Base-by-base conservation (phyloP, 2,113 vertebrate genomes). In the Scomber scombrus region DNA sequence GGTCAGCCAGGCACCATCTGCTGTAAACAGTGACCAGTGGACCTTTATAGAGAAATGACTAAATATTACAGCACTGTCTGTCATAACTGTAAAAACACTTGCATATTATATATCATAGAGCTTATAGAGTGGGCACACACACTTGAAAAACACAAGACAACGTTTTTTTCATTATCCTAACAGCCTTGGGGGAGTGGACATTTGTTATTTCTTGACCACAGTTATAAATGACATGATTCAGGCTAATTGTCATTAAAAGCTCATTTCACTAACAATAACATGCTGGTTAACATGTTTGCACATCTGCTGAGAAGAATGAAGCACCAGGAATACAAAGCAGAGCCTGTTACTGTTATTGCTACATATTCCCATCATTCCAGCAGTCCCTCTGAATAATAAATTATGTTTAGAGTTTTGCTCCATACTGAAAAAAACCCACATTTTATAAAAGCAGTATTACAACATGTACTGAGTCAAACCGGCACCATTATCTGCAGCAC, bases 1-100 rank as follows among this genome's bases (percentile, higher is more conserved):
- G 68, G 54, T 72, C 47, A 66, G 51, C 43, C 40, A n/a, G n/a
- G 6, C 62, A 43, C 18, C 34, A 29, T 58, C 69, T 70, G 72
- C 61, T 40, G 23, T 71, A 52, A 45, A 31, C 2, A 49, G 21
- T 46, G 54, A 57, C 34, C n/a, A 1, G 18, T 1, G 9, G 26
- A 62, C 18, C 16, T 18, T 21, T 12, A 49, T 45, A 0, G 3
- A 57, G 58, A 57, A 0, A 18, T 0, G 0, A 11, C 13, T 19
- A 23, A 66, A 68, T 31, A 54, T 15, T 21, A 13, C 5, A 46
- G 45, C 11, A 31, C 15, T 61, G 45, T 45, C 19, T n/a, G 18
- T 46, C 50, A 18, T 31, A 9, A 19, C 1, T 47, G 13, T 3
- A 66, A 75, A 75, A 45, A n/a, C 10, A 19, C 1, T 13, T n/a